Evolutionary conservation across 1,140 invertebrate genomes (phyloP), one percentile per base, ranked within the genome.

Genomic region (Agrypnia vestita): DNA sequence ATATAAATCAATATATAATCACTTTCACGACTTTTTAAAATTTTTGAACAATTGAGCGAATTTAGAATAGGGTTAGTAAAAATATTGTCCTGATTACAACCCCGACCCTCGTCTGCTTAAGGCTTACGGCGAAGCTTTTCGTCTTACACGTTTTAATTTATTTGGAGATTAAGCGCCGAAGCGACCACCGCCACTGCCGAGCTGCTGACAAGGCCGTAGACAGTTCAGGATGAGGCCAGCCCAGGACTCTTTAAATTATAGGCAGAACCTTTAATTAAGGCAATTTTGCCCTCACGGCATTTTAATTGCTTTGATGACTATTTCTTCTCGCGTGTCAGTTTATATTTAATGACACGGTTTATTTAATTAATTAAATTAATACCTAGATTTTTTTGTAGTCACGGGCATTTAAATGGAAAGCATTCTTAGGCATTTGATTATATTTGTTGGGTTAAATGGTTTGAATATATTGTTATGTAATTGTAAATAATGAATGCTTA

Each of bases 111-210:
- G 62, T 15, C n/a, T 46, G 62, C 62, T 10, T 7, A 67, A 6
- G 25, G 62, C 62, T 67, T 67, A 44, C 11, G 62, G 35, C 62
- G 62, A 9, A 46, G 62, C 62, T 67, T 53, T 77, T 62, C 61
- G 10, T 62, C 51, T 44, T 62, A 61, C 55, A 25, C 47, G 46
- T 72, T 55, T 72, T 72, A 67, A 67, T 67, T 67, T 67, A 43
- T 67, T 67, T 67, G 62, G 13, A 47, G 62, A 67, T 67, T 67
- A 67, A 67, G 43, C 4, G 62, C 62, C 15, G 35, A 44, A 64
- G 62, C 35, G 43, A 47, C 62, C 35, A 56, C 11, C n/a, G 43
- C 25, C 25, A 35, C 25, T 35, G 25, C 25, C 25, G 25, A 35
- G 25, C 35, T 67, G 62, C 35, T 67, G 62, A 67, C 62, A 67